Conservation (phyloP, 2,888 invertebrate genomes). For the Pyrochroa serraticornis region DNA sequence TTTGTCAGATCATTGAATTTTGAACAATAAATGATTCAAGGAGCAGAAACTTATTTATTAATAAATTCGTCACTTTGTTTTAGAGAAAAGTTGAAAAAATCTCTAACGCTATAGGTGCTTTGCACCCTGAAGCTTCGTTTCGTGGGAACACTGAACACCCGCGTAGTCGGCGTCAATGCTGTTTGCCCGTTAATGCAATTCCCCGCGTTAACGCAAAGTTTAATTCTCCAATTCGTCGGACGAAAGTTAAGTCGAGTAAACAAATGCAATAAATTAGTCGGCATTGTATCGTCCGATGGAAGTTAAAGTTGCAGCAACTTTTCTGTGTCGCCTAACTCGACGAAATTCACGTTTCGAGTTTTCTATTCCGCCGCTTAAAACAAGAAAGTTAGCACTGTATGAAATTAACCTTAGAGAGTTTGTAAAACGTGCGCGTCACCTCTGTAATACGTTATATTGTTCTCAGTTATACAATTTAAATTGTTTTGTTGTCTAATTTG, state of each 20-base stretch:
- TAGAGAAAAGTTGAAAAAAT: no score
- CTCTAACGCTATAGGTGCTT: no score
- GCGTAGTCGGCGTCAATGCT: no score
- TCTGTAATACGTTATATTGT: slow-evolving; percentile 48
- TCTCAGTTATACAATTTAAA: slow-evolving; percentile 45
- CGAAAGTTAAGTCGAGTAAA: slow-evolving; percentile 33
- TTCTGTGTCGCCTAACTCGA: slow-evolving; percentile 40
- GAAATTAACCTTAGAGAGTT: slow-evolving; percentile 47
- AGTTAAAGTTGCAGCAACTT: slow-evolving; percentile 44
- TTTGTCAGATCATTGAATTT: no score
- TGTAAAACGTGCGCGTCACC: slow-evolving; percentile 39
- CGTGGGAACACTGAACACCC: no score
- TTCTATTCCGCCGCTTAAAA: slow-evolving; percentile 43
- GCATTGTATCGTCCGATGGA: slow-evolving; percentile 43
- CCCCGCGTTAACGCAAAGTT: no score
- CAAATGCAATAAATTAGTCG: slow-evolving; percentile 48
- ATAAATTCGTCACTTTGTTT: no score
- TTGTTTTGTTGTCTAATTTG: slow-evolving; percentile 47
- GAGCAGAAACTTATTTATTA: no score
- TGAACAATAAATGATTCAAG: no score
- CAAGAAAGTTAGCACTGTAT: slow-evolving; percentile 48
- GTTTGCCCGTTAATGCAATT: no score
- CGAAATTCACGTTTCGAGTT: slow-evolving; percentile 42
- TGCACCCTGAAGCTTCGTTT: no score
- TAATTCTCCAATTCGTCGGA: no score